phyloP scores from a whole-genome alignment of 2,113 vertebrate species.

The Symphodus melops region DNA sequence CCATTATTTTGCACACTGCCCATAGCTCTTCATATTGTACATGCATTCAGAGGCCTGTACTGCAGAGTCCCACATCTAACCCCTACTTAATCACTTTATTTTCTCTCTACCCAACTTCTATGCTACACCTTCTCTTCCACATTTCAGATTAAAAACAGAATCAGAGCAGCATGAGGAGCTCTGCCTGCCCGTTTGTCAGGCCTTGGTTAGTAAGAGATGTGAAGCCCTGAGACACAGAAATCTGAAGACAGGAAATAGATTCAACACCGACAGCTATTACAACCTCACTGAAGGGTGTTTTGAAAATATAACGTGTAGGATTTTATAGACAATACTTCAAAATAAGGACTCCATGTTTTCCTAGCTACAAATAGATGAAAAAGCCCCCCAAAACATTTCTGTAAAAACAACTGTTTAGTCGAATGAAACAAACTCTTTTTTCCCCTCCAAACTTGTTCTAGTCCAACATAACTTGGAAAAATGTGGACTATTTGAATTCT shows the following conservation, averaged over 20 bases:
- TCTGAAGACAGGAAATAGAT: background rate
- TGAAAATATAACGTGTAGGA: no score
- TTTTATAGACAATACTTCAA: no score
- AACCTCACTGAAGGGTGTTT: no score
- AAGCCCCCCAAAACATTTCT: no score
- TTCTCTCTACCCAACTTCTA: background rate
- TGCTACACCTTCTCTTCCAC: slow-evolving; percentile 3
- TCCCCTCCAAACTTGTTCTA: background rate
- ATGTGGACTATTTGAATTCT: background rate
- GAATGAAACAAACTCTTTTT: no score
- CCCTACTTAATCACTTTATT: background rate
- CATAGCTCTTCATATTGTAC: background rate
- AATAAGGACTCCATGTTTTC: no score
- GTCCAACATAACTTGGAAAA: background rate
- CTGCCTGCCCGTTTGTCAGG: background rate
- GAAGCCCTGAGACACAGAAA: background rate
- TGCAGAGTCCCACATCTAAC: slow-evolving; percentile 31
- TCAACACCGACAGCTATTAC: no score
- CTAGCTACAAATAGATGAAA: no score
- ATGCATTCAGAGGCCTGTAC: background rate
- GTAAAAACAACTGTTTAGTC: no score
- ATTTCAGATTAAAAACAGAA: slow-evolving; percentile 12
- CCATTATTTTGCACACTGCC: background rate
- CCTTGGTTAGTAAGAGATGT: no score
- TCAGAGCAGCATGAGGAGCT: background rate